Conservation (phyloP, 2,888 invertebrate species). For the Dryobota labecula region DNA sequence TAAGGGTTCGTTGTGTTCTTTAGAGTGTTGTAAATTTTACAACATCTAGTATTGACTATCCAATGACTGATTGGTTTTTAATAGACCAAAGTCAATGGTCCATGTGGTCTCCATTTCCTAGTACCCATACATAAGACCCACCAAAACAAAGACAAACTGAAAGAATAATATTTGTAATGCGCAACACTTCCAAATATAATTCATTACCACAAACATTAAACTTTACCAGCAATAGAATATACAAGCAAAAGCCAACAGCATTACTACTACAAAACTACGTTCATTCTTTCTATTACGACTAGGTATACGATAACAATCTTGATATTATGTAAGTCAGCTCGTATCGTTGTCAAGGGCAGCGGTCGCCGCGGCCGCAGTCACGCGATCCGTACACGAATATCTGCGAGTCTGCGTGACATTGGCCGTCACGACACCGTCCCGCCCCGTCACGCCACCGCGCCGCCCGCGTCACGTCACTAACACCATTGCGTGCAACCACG, state of each 20-base stretch:
- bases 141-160: neutral
- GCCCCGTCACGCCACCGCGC: neutral
- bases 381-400: slow-evolving; percentile 35
- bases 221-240: neutral
- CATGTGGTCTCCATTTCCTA: neutral
- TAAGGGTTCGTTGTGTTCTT: slow-evolving; percentile 5
- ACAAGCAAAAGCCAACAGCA: neutral
- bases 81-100: neutral
- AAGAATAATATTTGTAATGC: neutral
- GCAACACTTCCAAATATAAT: neutral
- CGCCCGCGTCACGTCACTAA: slow-evolving; percentile 1
- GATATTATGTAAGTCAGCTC: slow-evolving; percentile 7
- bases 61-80: neutral
- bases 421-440: slow-evolving; percentile 4
- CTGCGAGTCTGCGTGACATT: slow-evolving; percentile 25
- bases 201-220: neutral
- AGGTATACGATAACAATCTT: neutral
- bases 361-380: slow-evolving; percentile 24
- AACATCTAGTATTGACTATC: neutral
- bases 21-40: neutral
- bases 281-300: slow-evolving; percentile 22
- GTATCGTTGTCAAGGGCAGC: slow-evolving; percentile 28
- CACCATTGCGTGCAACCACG: slow-evolving; percentile 3
- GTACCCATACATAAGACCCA: neutral
- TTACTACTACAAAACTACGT: slow-evolving; percentile 1